Base-by-base conservation (phyloP, 2,888 invertebrate genomes). In the Metopia argyrocephala region DNA sequence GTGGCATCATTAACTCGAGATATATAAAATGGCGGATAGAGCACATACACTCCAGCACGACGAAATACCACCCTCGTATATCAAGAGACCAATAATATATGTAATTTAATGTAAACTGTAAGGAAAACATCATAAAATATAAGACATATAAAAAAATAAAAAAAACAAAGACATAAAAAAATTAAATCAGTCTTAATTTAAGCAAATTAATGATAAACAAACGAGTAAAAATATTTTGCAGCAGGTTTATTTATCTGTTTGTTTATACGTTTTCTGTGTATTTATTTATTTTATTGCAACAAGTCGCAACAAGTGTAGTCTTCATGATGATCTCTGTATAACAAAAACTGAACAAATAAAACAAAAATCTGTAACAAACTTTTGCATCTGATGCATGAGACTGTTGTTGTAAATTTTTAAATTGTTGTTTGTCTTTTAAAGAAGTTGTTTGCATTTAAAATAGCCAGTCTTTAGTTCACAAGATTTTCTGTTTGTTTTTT, bases 331-430 rank as follows among this genome's bases (percentile, higher is more conserved):
- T 31, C 31, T 31, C 28, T 31, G 28, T 2, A 1, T 28, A 7
- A 9, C 9, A 28, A 28, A 28, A 7, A 1, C 2, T 65, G 28
- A 69, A 54, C 27, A 70, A 57, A 52, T 50, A 18, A 31, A 45
- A 65, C 64, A 31, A 12, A 71, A 80, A 80, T 76, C 56, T 76
- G 62, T 76, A 80, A 71, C 76, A 80, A 70, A 79, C 64, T 25
- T 54, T 70, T 31, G 9, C 12, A 7, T 31, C 15, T 2, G 15
- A 15, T 38, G 38, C 38, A 9, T 38, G 38, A 38, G 38, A 15
- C 15, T 38, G 38, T n/a, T n/a, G n/a, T n/a, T n/a, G n/a, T n/a
- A n/a, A n/a, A n/a, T n/a, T n/a, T n/a, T n/a, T n/a, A n/a, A n/a
- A n/a, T n/a, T n/a, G n/a, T n/a, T n/a, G n/a, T n/a, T n/a, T n/a